Evolutionary conservation across 2,888 invertebrate species (phyloP), one percentile per base, ranked within the genome.

Genomic region (Polyommatus icarus): DNA sequence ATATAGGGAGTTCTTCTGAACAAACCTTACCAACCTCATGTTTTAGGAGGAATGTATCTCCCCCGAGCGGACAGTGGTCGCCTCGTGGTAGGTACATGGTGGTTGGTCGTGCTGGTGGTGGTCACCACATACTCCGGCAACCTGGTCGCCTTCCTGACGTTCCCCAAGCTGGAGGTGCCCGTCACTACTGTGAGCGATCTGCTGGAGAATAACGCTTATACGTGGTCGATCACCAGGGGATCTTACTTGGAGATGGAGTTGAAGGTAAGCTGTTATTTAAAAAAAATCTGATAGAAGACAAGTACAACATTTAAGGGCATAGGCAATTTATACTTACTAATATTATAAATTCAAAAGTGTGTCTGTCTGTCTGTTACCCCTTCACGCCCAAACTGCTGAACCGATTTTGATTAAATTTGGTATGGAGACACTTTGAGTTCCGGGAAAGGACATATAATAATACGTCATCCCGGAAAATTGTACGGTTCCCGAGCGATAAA

Each of bases 81-180:
- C 7, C 89, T 98, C 8, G 95, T 98, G 3, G 96, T 98, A 0
- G 98, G 98, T 0, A 96, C 97, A 1, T 99, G 98, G 98, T 98
- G 98, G 98, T 89, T 98, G 76, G 97, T 98, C 0, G 98, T 98
- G 0, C 94, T 98, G 80, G 97, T 98, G 0, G 95, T 98, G 29
- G 97, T 98, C 0, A 98, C 98, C 24, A 98, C 98, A 0, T 99
- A 98, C 87, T 98, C 98, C 78, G 98, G 98, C 2, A 98, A 98
- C 90, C 94, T 99, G 82, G 98, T 98, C 0, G 98, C 98, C 0
- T 98, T 98, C 88, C 95, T 98, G 71, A 98, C 98, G 0, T 98
- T 98, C 86, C 98, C 98, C 0, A 97, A 97, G 87, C 96, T 96
- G 85, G 96, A 97, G 87, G 92, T 95, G 54, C 95, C 97, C 0